Evolutionary conservation across 2,797 vertebrate species (phyloP), one percentile per base, ranked within the genome.

Genomic region (Onychomys leucogaster): DNA sequence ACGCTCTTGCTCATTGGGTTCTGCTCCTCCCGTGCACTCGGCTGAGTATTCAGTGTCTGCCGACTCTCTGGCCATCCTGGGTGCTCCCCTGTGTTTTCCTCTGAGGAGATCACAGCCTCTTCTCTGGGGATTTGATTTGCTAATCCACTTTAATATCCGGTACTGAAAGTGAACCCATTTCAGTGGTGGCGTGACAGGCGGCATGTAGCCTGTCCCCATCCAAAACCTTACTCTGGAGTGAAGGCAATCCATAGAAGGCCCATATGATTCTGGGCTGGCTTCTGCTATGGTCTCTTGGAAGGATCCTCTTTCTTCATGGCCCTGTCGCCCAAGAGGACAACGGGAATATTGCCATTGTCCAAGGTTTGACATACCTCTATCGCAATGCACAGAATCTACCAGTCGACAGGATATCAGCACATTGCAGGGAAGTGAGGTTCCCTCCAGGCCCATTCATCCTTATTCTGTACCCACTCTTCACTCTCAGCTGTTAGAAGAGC

Each of bases 251-350:
- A 1, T 1, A 12, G 43, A 52, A 61, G 43, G 55, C 3, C 2
- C 2, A 0, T 0, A 43, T 0, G 13, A 52, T 0, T 2, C 14
- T 8, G n/a, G 63, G 16, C 37, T 2, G 17, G 59, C 34, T 21
- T 84, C 41, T 21, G 80, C 8, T 2, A 8, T 1, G 34, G 83
- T n/a, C 61, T 29, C 5, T 2, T 2, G 63, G 55, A 43, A 43
- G 43, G 59, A 27, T 3, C 34, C 41, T 77, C n/a, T 82, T 41
- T 25, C 41, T 23, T 7, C 52, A 32, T 43, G 67, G 92, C 41
- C n/a, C 59, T 1, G 21, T 27, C 14, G 32, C 16, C 63, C 71
- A 27, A 10, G 32, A 65, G 25, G 46, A 65, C 63, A 67, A 59
- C 32, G 57, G 81, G 29, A 0, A 6, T 21, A 2, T 17, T 6